These are phyloP conservation scores for Battus philenor DNA, from an alignment of 1,140 invertebrate species.

Conservation along the genomic window DNA sequence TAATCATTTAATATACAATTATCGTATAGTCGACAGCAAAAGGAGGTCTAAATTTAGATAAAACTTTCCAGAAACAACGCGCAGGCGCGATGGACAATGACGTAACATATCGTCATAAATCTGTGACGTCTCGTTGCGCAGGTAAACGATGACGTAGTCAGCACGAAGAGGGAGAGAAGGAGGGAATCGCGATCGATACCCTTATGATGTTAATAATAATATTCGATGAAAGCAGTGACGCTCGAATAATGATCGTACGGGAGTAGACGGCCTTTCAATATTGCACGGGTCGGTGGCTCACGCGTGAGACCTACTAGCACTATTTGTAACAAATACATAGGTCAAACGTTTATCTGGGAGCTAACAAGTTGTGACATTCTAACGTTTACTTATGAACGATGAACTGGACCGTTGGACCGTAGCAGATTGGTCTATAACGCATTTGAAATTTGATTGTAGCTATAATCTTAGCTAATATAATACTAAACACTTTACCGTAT, in stretches of 20 bases:
- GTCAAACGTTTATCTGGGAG: constrained; percentile 46
- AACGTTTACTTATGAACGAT: constrained; percentile 30
- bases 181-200: constrained; percentile 39
- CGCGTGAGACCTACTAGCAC: constrained; percentile 36
- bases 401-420: constrained; percentile 19
- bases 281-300: constrained; percentile 59
- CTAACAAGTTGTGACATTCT: constrained; percentile 54
- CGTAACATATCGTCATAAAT: constrained; percentile 43
- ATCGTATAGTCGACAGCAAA: not conserved
- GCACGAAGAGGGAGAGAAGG: constrained; percentile 25
- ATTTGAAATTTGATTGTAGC: too few species aligned
- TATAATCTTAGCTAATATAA: too few species aligned
- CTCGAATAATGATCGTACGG: constrained; percentile 44
- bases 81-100: constrained; percentile 53
- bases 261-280: constrained; percentile 53
- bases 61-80: constrained; percentile 22
- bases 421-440: not conserved
- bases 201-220: constrained; percentile 41
- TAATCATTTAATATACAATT: constrained; percentile 3
- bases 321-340: constrained; percentile 36
- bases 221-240: constrained; percentile 47
- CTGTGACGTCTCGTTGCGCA: constrained; percentile 40
- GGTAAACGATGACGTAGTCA: constrained; percentile 49
- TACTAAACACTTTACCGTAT: too few species aligned
- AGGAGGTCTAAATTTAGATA: constrained; percentile 33